Evolutionary conservation across 2,888 invertebrate species (phyloP), one percentile per base, ranked within the genome.

Genomic region (Hypolimnas misippus): DNA sequence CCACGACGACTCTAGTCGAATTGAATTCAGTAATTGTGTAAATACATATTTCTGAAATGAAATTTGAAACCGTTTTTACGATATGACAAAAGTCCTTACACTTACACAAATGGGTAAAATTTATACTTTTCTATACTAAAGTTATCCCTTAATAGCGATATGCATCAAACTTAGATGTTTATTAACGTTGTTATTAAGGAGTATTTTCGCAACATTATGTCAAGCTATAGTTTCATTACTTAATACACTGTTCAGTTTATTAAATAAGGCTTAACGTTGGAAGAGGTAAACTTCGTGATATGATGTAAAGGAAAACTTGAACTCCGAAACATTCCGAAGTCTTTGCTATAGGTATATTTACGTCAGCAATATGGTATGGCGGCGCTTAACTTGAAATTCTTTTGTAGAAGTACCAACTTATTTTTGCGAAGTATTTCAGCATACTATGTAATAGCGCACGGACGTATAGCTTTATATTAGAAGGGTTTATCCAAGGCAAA

Each of bases 201-300:
- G 10, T 8, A 7, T 42, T 42, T 42, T 17, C 42, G 17, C 16
- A 16, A 42, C 17, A 46, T 44, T 44, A 31, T 19, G 44, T 56
- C 55, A 35, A 33, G 46, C 14, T 7, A 35, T 19, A 35, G 19
- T 33, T 21, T 12, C 3, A 57, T 38, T 51, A 57, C 29, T 57
- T 50, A 21, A 57, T 50, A 38, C 38, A 40, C n/a, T 12, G 50
- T 40, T 57, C 19, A 40, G 17, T 51, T 50, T 16, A 25, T 49
- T 49, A 49, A 46, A 46, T 35, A n/a, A 16, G 25, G 14, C 35
- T n/a, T 17, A 59, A 44, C 40, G 44, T 59, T 44, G 14, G 44
- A 14, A 35, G 21, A 52, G 16, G 42, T 25, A 44, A 52, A 53
- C 59, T 53, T 44, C 21, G 44, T 53, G 19, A 33, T 29, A 40